Evolutionary conservation across 2,888 invertebrate genomes (phyloP), one percentile per base, ranked within the genome.

Genomic region (Cataglyphis livida): DNA sequence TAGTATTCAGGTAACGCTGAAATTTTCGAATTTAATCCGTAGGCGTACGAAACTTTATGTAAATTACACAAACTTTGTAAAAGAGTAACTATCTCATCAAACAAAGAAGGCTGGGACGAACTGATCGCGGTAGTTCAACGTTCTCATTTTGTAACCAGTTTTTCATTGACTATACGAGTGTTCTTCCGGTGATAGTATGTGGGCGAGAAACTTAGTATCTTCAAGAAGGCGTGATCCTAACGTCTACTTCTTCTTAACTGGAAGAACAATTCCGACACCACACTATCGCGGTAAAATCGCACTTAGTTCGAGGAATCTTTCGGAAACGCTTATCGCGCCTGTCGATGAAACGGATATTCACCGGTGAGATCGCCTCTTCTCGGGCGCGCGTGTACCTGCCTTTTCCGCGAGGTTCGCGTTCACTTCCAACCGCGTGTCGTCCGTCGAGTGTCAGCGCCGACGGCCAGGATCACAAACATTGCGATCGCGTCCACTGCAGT

Each of bases 361-460:
- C 51, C n/a, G 18, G 18, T 18, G 75, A 48, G 65, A 51, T 32
- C 74, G 32, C 48, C 21, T 64, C 18, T 64, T 35, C 64, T 21
- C 44, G 10, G 62, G 71, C 66, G 70, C 76, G 61, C 75, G 61
- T 44, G 41, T 48, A 68, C 28, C 12, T 15, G 62, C 51, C 64
- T 82, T 73, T 78, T 82, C 82, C 81, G 68, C 75, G 51, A 48
- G 25, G 35, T 51, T 64, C 44, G 81, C 78, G 86, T 88, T 83
- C 70, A 87, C 81, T 70, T 82, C 86, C 75, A 84, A 28, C 85
- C 87, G 87, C 87, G 90, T 88, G 90, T 88, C 82, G 89, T 86
- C 62, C 78, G 83, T n/a, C 85, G 90, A 91, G 83, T 89, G 90
- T 85, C 68, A 74, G 87, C 71, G 75, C 76, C 81, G 76, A 81